Evolutionary conservation across 2,797 vertebrate genomes (phyloP).

Genomic region (Pseudopleuronectes americanus): DNA sequence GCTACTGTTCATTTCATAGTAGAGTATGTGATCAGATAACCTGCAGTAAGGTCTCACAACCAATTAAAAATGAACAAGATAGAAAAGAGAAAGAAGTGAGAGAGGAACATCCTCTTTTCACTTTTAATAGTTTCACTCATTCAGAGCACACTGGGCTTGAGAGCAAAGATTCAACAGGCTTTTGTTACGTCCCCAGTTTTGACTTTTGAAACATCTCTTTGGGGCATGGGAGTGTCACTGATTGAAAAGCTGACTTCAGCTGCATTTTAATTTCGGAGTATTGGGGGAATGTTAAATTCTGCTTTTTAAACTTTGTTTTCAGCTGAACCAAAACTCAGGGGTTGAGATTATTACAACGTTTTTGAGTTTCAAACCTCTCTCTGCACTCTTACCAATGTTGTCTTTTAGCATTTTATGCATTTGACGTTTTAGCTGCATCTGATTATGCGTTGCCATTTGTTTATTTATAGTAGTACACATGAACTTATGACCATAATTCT

Average conservation of each 20-base stretch:
- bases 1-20: no score
- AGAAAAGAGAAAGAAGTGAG: no score
- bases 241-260: slow-evolving; percentile 2
- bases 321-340: not conserved
- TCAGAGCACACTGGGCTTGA: not conserved
- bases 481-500: not conserved
- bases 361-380: not conserved
- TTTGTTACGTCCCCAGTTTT: slow-evolving; percentile 19
- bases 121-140: not conserved
- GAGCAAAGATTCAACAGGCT: not conserved
- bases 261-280: slow-evolving; percentile 7
- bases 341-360: not conserved
- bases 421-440: not conserved
- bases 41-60: not conserved
- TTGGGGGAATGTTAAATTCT: not conserved
- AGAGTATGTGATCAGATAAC: not conserved
- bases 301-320: not conserved
- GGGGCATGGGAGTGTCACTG: slow-evolving; percentile 4
- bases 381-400: not conserved
- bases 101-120: not conserved
- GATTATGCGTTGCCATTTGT: not conserved
- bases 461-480: not conserved
- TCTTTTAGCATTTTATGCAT: not conserved
- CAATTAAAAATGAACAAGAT: no score
- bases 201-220: slow-evolving; percentile 26